These are phyloP conservation scores for Chrysomallon squamiferum DNA, from an alignment of 1,140 invertebrate species.

Conservation along the genomic window DNA sequence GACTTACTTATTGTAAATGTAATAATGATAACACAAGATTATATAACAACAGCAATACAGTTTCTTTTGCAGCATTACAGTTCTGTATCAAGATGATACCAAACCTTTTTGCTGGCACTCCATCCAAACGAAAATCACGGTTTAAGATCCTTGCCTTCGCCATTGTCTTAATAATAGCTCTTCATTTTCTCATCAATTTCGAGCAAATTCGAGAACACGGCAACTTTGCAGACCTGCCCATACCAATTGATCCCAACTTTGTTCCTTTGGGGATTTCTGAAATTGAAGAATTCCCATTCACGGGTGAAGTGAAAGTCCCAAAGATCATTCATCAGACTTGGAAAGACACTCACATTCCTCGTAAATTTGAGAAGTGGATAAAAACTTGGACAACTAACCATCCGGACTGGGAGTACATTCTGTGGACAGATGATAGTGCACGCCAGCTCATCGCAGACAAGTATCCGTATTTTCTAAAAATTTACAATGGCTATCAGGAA, in stretches of 20 bases:
- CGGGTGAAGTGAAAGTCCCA: constrained; percentile 41
- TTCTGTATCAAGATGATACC: too few relatives aligned
- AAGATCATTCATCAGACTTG: constrained; percentile 60
- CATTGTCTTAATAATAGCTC: constrained; percentile 2
- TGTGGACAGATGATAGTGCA: constrained; percentile 58
- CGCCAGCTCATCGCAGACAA: constrained; percentile 44
- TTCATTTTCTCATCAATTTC: constrained; percentile 46
- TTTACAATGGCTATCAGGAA: constrained; percentile 50
- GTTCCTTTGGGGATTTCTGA: constrained; percentile 20
- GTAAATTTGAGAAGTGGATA: constrained; percentile 45
- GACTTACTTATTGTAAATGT: too few relatives aligned
- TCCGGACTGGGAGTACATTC: constrained; percentile 56
- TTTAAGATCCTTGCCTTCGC: constrained; percentile 5
- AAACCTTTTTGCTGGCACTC: too few relatives aligned
- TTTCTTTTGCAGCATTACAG: too few relatives aligned
- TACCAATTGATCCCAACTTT: constrained; percentile 30
- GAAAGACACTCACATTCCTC: constrained; percentile 49
- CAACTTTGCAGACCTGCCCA: constrained; percentile 34
- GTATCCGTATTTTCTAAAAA: constrained; percentile 44
- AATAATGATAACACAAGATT: too few relatives aligned
- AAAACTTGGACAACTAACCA: constrained; percentile 50
- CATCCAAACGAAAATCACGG: not conserved
- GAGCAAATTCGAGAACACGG: constrained; percentile 43
- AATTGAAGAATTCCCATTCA: constrained; percentile 32
- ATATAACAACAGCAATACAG: too few relatives aligned